Percentiles rank a stretch among this genome's conserved stretches.
These are phyloP conservation scores for Morpho achilles DNA, from an alignment of 2,888 invertebrate genomes.

Conservation along the genomic window DNA sequence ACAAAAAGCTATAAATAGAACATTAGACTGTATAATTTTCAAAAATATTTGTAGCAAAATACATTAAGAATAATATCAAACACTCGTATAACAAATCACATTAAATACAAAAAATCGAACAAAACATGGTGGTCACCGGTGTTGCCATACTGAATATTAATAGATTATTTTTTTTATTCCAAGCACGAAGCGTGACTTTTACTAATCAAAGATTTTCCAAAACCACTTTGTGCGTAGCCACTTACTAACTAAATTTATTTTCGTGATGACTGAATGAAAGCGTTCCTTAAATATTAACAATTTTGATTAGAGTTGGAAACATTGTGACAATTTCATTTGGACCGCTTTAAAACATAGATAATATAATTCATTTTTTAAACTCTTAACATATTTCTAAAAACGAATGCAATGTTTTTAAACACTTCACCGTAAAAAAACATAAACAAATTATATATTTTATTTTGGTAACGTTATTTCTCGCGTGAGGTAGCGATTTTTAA, in stretches of 20 bases:
- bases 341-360: slow-evolving; percentile 8
- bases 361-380: slow-evolving; percentile 3
- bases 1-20: background rate
- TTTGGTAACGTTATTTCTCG: slow-evolving; percentile 21
- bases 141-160: slow-evolving; percentile 21
- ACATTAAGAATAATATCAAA: slow-evolving; percentile 20
- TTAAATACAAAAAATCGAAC: slow-evolving; percentile 22
- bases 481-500: slow-evolving; percentile 49
- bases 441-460: slow-evolving; percentile 8
- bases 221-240: slow-evolving; percentile 31
- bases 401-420: slow-evolving; percentile 2
- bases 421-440: slow-evolving; percentile 13
- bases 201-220: no score
- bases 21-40: background rate
- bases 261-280: background rate
- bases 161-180: slow-evolving; percentile 23
- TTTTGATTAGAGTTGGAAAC: background rate
- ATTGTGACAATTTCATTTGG: slow-evolving; percentile 7
- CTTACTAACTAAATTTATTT: slow-evolving; percentile 21
- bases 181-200: slow-evolving; percentile 33
- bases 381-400: slow-evolving; percentile 9
- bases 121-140: slow-evolving; percentile 30
- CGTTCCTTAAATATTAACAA: no score
- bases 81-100: slow-evolving; percentile 29
- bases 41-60: slow-evolving; percentile 22